A percentile compares a stretch with the other conserved stretches of the same genome.
Evolutionary conservation across 1,140 invertebrate species (phyloP).

Genomic region (Rhyacophila brunnea): DNA sequence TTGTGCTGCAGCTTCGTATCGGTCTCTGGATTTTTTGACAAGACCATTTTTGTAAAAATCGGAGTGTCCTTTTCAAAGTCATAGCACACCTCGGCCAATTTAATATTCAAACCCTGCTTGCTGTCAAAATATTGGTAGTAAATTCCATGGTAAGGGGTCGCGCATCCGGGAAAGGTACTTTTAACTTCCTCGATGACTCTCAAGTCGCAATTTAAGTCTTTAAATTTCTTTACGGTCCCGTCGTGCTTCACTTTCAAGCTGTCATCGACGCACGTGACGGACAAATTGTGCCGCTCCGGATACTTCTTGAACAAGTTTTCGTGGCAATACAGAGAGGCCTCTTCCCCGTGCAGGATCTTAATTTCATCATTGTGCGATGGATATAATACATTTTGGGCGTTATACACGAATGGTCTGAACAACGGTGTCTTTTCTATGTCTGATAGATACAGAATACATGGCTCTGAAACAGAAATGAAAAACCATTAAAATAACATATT

Average conservation of each 20-base stretch:
- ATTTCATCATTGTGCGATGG: constrained; percentile 13
- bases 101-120: not conserved
- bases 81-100: constrained; percentile 30
- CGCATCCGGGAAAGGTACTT: constrained; percentile 12
- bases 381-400: constrained; percentile 9
- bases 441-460: constrained; percentile 20
- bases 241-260: constrained; percentile 8
- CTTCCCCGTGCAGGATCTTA: constrained; percentile 13
- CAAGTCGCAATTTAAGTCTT: constrained; percentile 27
- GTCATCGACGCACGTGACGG: constrained; percentile 25
- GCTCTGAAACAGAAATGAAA: constrained; percentile 25
- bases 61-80: constrained; percentile 14
- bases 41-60: constrained; percentile 11
- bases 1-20: not conserved
- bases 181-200: constrained; percentile 27
- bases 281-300: constrained; percentile 13
- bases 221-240: constrained; percentile 10
- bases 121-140: constrained; percentile 24
- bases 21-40: constrained; percentile 9
- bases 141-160: constrained; percentile 5
- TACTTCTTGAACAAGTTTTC: constrained; percentile 28
- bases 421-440: constrained; percentile 17
- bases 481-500: too few species aligned
- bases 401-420: constrained; percentile 26
- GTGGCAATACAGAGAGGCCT: constrained; percentile 21